These are phyloP conservation scores for Cygnus buccinator DNA, from an alignment of 2,113 vertebrate genomes.

Conservation along the genomic window DNA sequence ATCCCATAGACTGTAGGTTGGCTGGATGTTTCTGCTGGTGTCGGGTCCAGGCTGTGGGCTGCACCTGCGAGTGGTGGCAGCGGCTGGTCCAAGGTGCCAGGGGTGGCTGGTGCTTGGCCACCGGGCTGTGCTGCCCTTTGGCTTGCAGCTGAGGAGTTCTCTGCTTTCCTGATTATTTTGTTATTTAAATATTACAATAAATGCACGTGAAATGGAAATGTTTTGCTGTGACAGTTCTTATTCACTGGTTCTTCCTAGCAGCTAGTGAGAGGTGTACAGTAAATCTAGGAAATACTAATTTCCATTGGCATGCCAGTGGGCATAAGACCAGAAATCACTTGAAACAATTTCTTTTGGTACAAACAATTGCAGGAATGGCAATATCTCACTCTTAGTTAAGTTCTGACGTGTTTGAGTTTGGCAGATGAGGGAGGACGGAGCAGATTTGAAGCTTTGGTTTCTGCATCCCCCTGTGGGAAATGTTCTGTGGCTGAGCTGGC, in stretches of 20 bases:
- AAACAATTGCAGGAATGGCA: not conserved
- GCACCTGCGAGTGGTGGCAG: not conserved
- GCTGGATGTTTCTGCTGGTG: not conserved
- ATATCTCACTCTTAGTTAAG: not conserved
- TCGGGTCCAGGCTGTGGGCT: not conserved
- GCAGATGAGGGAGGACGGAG: not conserved
- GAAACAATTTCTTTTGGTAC: not conserved
- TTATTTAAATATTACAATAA: not conserved
- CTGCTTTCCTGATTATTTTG: not conserved
- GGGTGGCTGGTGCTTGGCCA: not conserved
- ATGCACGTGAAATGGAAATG: not conserved
- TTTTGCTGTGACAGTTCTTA: not conserved
- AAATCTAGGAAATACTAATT: not conserved
- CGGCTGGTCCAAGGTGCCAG: not conserved
- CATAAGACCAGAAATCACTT: not conserved
- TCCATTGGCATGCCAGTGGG: not conserved
- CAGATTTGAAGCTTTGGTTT: not conserved
- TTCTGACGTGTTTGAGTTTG: not conserved
- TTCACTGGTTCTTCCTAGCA: not conserved
- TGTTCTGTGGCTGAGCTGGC: not conserved
- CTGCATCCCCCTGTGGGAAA: not conserved
- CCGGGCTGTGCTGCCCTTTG: not conserved
- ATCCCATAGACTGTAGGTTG: not conserved
- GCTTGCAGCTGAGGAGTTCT: not conserved
- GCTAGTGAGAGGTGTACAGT: not conserved